These are phyloP conservation scores for Acleris holmiana DNA, from an alignment of 2,888 invertebrate genomes.

Conservation along the genomic window DNA sequence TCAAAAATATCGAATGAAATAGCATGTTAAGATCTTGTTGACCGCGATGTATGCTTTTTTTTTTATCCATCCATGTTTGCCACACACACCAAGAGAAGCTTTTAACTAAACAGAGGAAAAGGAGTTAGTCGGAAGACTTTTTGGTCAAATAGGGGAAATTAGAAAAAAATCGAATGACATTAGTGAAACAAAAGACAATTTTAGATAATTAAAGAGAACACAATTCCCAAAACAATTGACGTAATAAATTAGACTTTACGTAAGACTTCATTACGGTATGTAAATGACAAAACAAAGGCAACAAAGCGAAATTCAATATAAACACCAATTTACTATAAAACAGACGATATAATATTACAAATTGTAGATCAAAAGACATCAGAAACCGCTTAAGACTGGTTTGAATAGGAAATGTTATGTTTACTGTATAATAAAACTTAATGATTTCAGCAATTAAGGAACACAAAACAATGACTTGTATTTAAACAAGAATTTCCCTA, in stretches of 20 bases:
- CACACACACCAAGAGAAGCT: too few relatives aligned
- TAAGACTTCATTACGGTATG: background rate
- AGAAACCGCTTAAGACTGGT: constrained; percentile 69
- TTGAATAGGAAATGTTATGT: constrained; percentile 57
- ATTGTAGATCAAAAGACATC: constrained; percentile 55
- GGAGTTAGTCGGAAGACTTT: too few relatives aligned
- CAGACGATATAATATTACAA: constrained; percentile 27
- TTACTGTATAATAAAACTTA: constrained; percentile 63
- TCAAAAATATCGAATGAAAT: too few relatives aligned
- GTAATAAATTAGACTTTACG: background rate
- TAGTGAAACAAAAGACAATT: too few relatives aligned
- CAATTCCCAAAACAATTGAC: too few relatives aligned
- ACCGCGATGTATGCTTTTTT: too few relatives aligned
- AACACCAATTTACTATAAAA: constrained; percentile 13
- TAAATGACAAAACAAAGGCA: background rate
- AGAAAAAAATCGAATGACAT: too few relatives aligned
- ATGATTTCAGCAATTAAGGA: constrained; percentile 62
- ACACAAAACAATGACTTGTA: constrained; percentile 53
- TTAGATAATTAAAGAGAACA: too few relatives aligned
- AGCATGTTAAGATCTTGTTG: too few relatives aligned
- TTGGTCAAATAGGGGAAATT: too few relatives aligned
- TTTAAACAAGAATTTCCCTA: constrained; percentile 52
- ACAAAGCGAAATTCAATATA: constrained; percentile 9
- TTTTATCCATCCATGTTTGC: too few relatives aligned
- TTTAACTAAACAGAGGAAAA: too few relatives aligned